These are phyloP conservation scores for Megamerina dolium DNA, from an alignment of 2,888 invertebrate genomes.

Conservation along the genomic window DNA sequence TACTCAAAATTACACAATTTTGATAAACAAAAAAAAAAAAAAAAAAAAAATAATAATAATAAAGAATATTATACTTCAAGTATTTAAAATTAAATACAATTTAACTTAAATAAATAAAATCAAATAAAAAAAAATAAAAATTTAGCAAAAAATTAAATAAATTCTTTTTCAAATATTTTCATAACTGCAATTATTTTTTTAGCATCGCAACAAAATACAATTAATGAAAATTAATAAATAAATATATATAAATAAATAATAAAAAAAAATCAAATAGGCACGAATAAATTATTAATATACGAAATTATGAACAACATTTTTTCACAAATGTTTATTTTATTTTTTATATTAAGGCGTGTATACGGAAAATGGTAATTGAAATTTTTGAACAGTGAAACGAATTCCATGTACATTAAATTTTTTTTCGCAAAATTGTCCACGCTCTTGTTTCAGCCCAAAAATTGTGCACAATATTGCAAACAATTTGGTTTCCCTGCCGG, in stretches of 20 bases:
- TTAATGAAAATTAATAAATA: constrained; percentile 4
- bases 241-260: not conserved
- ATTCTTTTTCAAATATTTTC: constrained; percentile 22
- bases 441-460: too few relatives aligned
- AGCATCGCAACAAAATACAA: constrained; percentile 19
- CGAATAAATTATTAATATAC: constrained; percentile 2
- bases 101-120: too few relatives aligned
- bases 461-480: too few relatives aligned
- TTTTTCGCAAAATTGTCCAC: too few relatives aligned
- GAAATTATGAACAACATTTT: constrained; percentile 5
- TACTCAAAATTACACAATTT: constrained; percentile 10
- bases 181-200: constrained; percentile 27
- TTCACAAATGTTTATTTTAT: too few relatives aligned
- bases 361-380: too few relatives aligned
- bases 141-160: not conserved
- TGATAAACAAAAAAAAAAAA: constrained; percentile 9
- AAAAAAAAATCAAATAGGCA: constrained; percentile 7
- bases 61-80: not conserved
- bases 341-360: too few relatives aligned
- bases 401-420: too few relatives aligned
- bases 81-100: not conserved
- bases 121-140: too few relatives aligned
- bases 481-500: too few relatives aligned
- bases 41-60: constrained; percentile 2
- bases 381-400: too few relatives aligned